A percentile compares a stretch with the other conserved stretches of the same genome.
These are phyloP conservation scores for Tachysurus fulvidraco DNA, from an alignment of 2,113 vertebrate genomes.

Conservation along the genomic window DNA sequence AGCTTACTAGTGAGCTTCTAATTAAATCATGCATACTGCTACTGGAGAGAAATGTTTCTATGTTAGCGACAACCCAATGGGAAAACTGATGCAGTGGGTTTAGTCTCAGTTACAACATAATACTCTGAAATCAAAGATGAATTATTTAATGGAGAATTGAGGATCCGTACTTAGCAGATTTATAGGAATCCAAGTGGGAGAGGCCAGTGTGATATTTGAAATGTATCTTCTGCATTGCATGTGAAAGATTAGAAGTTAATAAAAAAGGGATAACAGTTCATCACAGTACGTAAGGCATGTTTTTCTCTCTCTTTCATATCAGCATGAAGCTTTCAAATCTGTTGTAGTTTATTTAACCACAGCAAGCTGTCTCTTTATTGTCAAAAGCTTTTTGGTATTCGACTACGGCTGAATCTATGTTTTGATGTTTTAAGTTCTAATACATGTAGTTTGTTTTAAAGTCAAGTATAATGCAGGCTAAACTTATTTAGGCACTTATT, in stretches of 20 bases:
- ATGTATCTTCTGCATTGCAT: constrained; percentile 15
- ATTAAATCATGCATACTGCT: not conserved
- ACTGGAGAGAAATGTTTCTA: not conserved
- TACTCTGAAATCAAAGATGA: not conserved
- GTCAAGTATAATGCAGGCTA: not conserved
- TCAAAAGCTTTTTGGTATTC: not conserved
- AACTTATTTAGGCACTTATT: not conserved
- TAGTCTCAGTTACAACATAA: not conserved
- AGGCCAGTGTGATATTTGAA: not conserved
- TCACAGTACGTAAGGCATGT: not conserved
- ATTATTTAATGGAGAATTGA: not conserved
- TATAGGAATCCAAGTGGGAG: not conserved
- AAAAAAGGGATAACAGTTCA: constrained; percentile 29
- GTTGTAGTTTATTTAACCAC: not conserved
- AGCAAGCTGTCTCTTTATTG: not conserved
- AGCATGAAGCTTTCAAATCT: constrained; percentile 33
- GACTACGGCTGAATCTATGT: not conserved
- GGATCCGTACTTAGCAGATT: not conserved
- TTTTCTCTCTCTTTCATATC: constrained; percentile 46
- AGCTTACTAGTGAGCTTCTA: not conserved
- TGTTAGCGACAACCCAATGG: not conserved
- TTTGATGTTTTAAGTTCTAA: not conserved
- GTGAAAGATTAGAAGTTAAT: constrained; percentile 40
- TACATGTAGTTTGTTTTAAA: not conserved
- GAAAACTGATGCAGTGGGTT: not conserved